Evolutionary conservation across 2,797 vertebrate species (phyloP).

Genomic region (Tadarida brasiliensis): DNA sequence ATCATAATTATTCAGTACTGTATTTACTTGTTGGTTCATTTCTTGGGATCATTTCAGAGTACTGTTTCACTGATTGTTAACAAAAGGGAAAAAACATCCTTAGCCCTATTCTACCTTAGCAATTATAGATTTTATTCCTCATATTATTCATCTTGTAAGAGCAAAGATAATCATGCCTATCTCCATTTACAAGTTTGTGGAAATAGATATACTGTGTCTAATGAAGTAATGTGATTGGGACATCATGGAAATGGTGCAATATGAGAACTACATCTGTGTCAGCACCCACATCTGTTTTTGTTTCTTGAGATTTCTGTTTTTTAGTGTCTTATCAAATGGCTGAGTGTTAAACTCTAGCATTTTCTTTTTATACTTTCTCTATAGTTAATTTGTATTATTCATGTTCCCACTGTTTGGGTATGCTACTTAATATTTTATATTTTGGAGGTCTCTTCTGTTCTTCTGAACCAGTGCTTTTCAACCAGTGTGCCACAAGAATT

Average conservation of each 20-base stretch:
- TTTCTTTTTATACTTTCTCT: constrained; percentile 23
- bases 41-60: constrained; percentile 45
- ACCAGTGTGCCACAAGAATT: too few relatives aligned
- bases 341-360: not conserved
- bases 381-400: constrained; percentile 28
- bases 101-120: not conserved
- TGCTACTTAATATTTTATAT: constrained; percentile 15
- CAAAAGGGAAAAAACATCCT: not conserved
- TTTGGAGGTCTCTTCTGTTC: constrained; percentile 3
- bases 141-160: constrained; percentile 11
- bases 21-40: constrained; percentile 33
- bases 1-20: not conserved
- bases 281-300: not conserved
- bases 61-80: not conserved
- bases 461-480: not conserved
- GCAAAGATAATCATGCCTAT: constrained; percentile 30
- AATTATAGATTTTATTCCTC: constrained; percentile 16
- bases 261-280: not conserved
- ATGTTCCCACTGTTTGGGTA: not conserved
- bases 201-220: not conserved
- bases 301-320: constrained; percentile 13
- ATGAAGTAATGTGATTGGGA: not conserved
- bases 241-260: not conserved
- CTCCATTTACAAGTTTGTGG: not conserved
- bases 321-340: not conserved